A percentile compares a stretch with the other conserved stretches of the same genome.
phyloP scores from a whole-genome alignment of 2,888 invertebrate genomes.

The Melanargia galathea region DNA sequence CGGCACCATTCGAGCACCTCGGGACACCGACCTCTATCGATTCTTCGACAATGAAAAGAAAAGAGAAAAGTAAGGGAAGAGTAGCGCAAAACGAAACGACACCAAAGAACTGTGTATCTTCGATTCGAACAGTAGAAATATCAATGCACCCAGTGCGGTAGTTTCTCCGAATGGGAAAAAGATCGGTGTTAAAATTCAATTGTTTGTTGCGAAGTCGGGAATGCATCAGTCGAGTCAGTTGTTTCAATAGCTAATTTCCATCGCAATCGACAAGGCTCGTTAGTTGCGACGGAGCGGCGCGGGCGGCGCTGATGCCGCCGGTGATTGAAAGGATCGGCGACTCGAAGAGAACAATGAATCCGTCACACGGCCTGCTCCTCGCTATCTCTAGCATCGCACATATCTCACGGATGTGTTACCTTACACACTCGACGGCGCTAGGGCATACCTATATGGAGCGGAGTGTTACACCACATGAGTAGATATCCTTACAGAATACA shows the following conservation, averaged over 20 bases:
- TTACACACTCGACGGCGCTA: neutral
- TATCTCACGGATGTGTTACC: slow-evolving; percentile 47
- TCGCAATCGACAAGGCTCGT: slow-evolving; percentile 79
- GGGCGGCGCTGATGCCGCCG: slow-evolving; percentile 75
- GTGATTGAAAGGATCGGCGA: slow-evolving; percentile 77
- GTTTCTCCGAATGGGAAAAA: slow-evolving; percentile 36
- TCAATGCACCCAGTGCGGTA: neutral
- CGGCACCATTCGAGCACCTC: too few relatives aligned
- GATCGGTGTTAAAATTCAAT: slow-evolving; percentile 60
- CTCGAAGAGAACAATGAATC: slow-evolving; percentile 80
- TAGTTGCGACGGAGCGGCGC: slow-evolving; percentile 77
- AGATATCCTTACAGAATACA: too few relatives aligned
- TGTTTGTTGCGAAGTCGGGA: slow-evolving; percentile 53
- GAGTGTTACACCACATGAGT: too few relatives aligned
- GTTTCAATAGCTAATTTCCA: slow-evolving; percentile 76
- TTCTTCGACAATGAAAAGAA: too few relatives aligned
- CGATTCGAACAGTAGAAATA: neutral
- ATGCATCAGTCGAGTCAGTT: slow-evolving; percentile 60
- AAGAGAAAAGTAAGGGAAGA: too few relatives aligned
- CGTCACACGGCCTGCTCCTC: slow-evolving; percentile 73
- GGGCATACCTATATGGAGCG: neutral
- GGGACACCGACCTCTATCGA: too few relatives aligned
- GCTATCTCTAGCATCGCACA: slow-evolving; percentile 75
- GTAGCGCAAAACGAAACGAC: too few relatives aligned
- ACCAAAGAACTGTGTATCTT: neutral